Conservation (phyloP, 2,797 vertebrate species). For the Typhlichthys eigenmanni region DNA sequence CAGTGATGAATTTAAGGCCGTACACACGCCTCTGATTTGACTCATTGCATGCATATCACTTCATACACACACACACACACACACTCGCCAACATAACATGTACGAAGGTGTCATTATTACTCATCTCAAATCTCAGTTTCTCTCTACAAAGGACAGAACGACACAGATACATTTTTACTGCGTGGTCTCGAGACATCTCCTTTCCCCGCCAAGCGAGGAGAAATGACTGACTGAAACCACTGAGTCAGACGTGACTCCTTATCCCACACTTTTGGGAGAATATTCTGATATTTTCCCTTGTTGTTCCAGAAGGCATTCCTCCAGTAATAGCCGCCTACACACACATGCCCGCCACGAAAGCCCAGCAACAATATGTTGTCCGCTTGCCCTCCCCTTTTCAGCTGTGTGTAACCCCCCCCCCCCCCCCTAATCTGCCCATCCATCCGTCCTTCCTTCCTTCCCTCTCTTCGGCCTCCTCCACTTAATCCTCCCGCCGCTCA, state of each 20-base stretch:
- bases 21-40: constrained; percentile 4
- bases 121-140: background rate
- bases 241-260: constrained; percentile 55
- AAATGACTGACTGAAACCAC: constrained; percentile 40
- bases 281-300: constrained; percentile 29
- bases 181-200: constrained; percentile 22
- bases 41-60: background rate
- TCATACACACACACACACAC: background rate
- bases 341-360: constrained; percentile 40
- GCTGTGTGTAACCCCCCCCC: constrained; percentile 52
- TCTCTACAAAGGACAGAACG: background rate
- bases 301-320: constrained; percentile 34
- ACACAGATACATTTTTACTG: constrained; percentile 7
- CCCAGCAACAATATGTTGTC: constrained; percentile 54
- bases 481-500: constrained; percentile 74
- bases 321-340: constrained; percentile 20
- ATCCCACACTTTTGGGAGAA: constrained; percentile 30
- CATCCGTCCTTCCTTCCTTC: constrained; percentile 19
- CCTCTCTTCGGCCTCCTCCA: constrained; percentile 62
- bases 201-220: constrained; percentile 37
- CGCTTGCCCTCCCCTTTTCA: constrained; percentile 35
- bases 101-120: background rate
- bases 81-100: background rate
- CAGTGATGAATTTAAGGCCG: background rate
- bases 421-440: constrained; percentile 13